Conservation (phyloP, 1,140 invertebrate species). For the Monochamus saltuarius region DNA sequence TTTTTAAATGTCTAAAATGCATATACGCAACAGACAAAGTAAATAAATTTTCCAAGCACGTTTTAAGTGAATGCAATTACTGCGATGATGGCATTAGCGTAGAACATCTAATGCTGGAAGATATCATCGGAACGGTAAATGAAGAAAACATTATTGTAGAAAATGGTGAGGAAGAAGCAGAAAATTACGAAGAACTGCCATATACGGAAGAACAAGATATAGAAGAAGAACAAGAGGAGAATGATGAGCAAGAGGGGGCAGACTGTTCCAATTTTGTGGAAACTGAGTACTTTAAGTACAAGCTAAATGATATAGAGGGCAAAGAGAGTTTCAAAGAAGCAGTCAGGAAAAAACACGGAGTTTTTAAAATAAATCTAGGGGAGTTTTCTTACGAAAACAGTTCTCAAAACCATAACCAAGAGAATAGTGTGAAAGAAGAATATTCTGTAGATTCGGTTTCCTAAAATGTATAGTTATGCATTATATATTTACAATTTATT, state of each 20-base stretch:
- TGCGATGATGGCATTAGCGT: constrained; percentile 6
- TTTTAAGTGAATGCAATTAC: constrained; percentile 1
- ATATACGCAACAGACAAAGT: constrained; percentile 19
- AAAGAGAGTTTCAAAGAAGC: not conserved
- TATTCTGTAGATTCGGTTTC: too few relatives aligned
- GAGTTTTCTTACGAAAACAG: not conserved
- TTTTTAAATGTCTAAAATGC: constrained; percentile 32
- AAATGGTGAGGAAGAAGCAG: not conserved
- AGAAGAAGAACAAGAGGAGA: not conserved
- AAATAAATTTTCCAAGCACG: constrained; percentile 9
- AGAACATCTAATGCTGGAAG: constrained; percentile 13
- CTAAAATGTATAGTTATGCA: too few relatives aligned
- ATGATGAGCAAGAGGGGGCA: not conserved
- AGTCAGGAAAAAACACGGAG: not conserved
- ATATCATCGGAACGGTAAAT: constrained; percentile 10
- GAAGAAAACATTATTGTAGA: constrained; percentile 2
- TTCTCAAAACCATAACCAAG: too few relatives aligned
- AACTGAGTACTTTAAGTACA: not conserved
- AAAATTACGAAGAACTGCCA: not conserved
- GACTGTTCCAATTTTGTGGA: not conserved
- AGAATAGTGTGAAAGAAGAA: too few relatives aligned
- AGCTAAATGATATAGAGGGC: not conserved
- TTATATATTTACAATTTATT: too few relatives aligned
- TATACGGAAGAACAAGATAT: not conserved
- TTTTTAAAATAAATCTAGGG: constrained; percentile 13